These are phyloP conservation scores for Tauraco hartlaubi DNA, from an alignment of 2,797 vertebrate species.

Conservation along the genomic window DNA sequence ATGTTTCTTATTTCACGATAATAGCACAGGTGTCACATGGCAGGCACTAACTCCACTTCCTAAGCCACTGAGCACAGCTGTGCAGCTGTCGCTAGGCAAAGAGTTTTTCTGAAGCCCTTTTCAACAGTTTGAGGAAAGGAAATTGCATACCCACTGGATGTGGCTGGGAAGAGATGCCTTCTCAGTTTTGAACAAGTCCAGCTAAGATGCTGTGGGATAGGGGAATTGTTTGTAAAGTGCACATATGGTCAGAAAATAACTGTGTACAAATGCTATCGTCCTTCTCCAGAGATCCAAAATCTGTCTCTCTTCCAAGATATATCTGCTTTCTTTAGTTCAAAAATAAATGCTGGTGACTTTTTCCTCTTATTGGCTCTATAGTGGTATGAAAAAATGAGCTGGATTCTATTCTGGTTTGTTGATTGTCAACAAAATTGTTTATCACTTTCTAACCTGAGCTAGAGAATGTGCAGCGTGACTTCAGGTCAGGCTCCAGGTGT, in stretches of 20 bases:
- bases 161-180: not conserved
- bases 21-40: not conserved
- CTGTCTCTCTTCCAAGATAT: not conserved
- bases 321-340: not conserved
- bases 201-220: not conserved
- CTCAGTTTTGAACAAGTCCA: not conserved
- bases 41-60: not conserved
- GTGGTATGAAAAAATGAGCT: not conserved
- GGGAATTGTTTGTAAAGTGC: not conserved
- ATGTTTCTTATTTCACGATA: not conserved
- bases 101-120: not conserved
- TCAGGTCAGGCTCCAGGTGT: not conserved
- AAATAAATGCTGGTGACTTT: not conserved
- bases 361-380: not conserved
- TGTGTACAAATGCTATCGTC: not conserved
- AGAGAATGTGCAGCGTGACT: not conserved
- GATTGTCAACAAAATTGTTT: not conserved
- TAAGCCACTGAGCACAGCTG: not conserved
- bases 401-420: constrained; percentile 16
- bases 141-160: not conserved
- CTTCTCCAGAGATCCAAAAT: not conserved
- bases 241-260: not conserved
- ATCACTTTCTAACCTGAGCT: not conserved
- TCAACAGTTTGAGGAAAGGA: not conserved
- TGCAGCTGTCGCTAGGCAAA: not conserved